Evolutionary conservation across 2,888 invertebrate genomes (phyloP), one percentile per base, ranked within the genome.

Genomic region (Drosophila subquinaria): DNA sequence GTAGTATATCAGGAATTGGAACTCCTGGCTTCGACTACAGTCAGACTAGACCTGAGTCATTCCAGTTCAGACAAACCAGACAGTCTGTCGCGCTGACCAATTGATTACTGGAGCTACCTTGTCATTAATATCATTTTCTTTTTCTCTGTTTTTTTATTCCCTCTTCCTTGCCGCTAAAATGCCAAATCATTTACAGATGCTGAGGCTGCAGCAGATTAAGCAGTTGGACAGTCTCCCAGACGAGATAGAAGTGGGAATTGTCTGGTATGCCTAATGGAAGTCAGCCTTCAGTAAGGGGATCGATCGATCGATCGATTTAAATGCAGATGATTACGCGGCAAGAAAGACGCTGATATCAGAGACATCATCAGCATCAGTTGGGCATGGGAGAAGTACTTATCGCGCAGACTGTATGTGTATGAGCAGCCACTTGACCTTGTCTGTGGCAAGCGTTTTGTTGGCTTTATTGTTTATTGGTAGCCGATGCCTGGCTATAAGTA

Each of bases 191-290:
- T 71, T 70, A 69, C 70, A 57, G 75, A 77, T 77, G 77, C 68
- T 30, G 42, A 36, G 27, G 59, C 35, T 59, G 73, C 56, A 59
- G 56, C 50, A 57, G 61, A 72, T 60, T 40, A 72, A 72, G 72
- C 82, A 84, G 83, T 88, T 88, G 78, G 65, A 52, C 87, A 72
- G 35, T 79, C 86, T 88, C 83, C 75, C 83, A 83, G 88, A 50
- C 76, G 51, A 43, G 50, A 51, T 55, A 55, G 64, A 20, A 52
- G 50, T 42, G 40, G 27, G 51, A 45, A 38, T n/a, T 8, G 17
- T 23, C 13, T 23, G 36, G 36, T 23, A 52, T 65, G 84, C 38
- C 74, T 85, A 85, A 88, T 88, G 86, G 89, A 88, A 69, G 64
- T 50, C 50, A 23, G 72, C 61, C 69, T 67, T 59, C 69, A 69